phyloP scores from a whole-genome alignment of 2,113 vertebrate genomes.

The Vidua macroura region DNA sequence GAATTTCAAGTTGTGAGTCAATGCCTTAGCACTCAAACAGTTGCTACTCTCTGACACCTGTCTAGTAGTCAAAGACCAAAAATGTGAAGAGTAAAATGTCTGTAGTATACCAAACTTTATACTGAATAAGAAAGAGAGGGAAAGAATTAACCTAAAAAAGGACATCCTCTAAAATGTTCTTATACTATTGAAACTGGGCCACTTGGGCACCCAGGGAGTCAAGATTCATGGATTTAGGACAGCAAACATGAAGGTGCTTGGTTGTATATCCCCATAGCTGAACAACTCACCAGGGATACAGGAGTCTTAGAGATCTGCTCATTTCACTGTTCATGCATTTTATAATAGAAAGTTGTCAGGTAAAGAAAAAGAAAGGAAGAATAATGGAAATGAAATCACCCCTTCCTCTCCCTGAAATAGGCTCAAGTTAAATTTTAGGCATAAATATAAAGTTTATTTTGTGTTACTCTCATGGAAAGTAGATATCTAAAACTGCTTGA shows the following conservation, averaged over 20 bases:
- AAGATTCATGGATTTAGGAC: conserved; percentile 61
- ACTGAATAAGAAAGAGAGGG: neutral
- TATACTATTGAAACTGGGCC: conserved; percentile 42
- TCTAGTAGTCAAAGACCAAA: conserved; percentile 32
- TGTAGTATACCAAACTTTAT: neutral
- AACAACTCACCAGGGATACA: neutral
- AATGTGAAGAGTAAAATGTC: conserved; percentile 8
- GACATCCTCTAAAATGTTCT: neutral
- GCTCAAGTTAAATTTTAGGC: neutral
- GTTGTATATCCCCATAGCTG: neutral
- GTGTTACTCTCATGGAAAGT: neutral
- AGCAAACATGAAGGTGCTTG: conserved; percentile 37
- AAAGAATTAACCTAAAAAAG: conserved; percentile 17
- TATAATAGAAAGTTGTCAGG: neutral
- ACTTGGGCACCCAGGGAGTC: conserved; percentile 21
- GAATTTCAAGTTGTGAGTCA: conserved; percentile 50
- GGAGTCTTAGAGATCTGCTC: neutral
- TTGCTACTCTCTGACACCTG: conserved; percentile 9
- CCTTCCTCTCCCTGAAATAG: neutral
- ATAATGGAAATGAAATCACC: neutral
- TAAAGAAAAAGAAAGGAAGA: neutral
- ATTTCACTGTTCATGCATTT: conserved; percentile 11
- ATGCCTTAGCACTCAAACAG: neutral
- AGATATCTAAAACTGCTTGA: neutral
- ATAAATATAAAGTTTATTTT: neutral